phyloP scores from a whole-genome alignment of 1,140 invertebrate species.

The Calephelis nemesis region DNA sequence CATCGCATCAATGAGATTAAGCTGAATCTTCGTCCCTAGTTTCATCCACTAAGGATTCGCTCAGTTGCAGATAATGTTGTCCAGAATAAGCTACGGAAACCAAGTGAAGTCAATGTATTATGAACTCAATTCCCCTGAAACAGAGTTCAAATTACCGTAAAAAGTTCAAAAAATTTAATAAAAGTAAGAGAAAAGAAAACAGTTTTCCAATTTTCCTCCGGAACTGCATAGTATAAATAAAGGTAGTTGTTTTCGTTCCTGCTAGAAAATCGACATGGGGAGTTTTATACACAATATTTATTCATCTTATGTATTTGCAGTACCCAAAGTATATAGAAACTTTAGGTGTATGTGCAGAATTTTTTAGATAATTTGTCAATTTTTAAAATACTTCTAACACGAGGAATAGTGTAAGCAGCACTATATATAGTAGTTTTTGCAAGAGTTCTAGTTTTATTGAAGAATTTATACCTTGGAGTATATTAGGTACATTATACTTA shows the following conservation, averaged over 20 bases:
- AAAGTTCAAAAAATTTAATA: background rate
- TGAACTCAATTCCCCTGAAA: background rate
- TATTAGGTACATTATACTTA: too few species aligned
- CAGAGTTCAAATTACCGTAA: background rate
- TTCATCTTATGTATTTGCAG: too few species aligned
- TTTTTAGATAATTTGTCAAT: too few species aligned
- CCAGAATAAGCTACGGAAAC: background rate
- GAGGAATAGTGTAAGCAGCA: too few species aligned
- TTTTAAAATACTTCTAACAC: too few species aligned
- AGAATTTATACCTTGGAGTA: too few species aligned
- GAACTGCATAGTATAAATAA: slow-evolving; percentile 1
- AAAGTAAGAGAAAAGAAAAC: slow-evolving; percentile 1
- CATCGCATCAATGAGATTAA: background rate
- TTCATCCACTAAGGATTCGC: background rate
- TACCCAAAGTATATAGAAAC: too few species aligned
- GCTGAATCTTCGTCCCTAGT: background rate
- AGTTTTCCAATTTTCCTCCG: slow-evolving; percentile 5
- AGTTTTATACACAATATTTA: too few species aligned
- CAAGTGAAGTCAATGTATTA: background rate
- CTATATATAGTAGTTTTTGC: too few species aligned
- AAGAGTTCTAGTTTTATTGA: too few species aligned
- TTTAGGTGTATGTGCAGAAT: too few species aligned
- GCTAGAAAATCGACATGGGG: background rate
- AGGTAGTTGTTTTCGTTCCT: background rate
- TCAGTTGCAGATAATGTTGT: slow-evolving; percentile 10